Conservation (phyloP, 2,888 invertebrate genomes). For the Blera fallax region DNA sequence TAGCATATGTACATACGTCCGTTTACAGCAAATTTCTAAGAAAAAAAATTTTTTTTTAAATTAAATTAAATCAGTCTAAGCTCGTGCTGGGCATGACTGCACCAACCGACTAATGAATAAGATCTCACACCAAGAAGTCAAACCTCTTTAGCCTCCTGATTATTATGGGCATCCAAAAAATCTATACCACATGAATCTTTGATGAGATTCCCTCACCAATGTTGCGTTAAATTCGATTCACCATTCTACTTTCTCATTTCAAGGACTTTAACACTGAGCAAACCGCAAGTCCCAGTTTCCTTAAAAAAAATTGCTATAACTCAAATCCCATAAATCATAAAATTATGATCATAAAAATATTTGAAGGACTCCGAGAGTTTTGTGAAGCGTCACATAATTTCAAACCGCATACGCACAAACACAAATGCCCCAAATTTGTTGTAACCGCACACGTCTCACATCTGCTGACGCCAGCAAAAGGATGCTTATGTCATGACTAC, state of each 20-base stretch:
- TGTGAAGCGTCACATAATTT: neutral
- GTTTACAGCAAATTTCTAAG: too few species aligned
- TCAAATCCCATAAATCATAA: constrained; percentile 27
- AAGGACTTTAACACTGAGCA: neutral
- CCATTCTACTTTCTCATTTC: neutral
- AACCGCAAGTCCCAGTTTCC: neutral
- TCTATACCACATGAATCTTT: too few species aligned
- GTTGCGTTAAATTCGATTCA: neutral
- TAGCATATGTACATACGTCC: too few species aligned
- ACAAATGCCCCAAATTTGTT: neutral
- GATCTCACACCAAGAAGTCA: too few species aligned
- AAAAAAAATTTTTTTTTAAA: too few species aligned
- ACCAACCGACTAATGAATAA: too few species aligned
- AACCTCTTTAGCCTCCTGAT: too few species aligned
- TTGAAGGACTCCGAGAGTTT: neutral
- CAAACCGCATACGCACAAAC: neutral
- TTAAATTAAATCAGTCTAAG: too few species aligned
- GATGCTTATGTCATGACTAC: constrained; percentile 36
- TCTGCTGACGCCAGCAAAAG: constrained; percentile 32
- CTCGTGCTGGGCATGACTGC: too few species aligned
- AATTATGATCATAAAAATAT: constrained; percentile 32
- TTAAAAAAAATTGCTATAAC: neutral
- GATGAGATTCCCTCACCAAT: too few species aligned
- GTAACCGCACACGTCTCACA: constrained; percentile 20
- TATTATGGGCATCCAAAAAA: too few species aligned